Evolutionary conservation across 2,113 vertebrate species (phyloP).

Genomic region (Nestor notabilis): DNA sequence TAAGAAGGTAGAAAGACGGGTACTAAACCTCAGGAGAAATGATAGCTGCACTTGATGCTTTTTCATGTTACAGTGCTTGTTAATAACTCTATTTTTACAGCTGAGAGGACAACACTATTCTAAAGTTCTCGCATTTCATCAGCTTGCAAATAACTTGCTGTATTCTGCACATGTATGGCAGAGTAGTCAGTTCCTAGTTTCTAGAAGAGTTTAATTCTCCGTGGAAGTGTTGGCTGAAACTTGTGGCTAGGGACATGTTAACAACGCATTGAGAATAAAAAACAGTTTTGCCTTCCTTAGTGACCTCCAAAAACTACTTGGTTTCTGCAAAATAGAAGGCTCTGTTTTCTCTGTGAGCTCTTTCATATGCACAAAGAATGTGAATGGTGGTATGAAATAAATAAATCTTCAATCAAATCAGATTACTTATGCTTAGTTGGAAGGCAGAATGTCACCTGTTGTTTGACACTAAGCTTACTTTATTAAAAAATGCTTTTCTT

Average conservation of each 20-base stretch:
- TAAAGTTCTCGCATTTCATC: not conserved
- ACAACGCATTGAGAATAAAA: not conserved
- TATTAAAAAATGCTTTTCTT: not conserved
- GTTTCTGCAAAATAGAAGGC: not conserved
- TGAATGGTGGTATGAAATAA: not conserved
- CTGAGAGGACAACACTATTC: not conserved
- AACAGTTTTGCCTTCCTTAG: not conserved
- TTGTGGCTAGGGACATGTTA: not conserved
- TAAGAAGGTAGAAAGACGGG: not conserved
- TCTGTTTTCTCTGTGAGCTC: not conserved
- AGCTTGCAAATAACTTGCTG: not conserved
- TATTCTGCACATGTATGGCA: not conserved
- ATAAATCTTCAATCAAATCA: not conserved
- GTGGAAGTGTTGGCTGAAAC: not conserved
- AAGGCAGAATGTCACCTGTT: not conserved
- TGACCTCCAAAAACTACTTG: not conserved
- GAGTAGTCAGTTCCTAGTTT: not conserved
- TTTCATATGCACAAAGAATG: not conserved
- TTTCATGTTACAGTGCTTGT: not conserved
- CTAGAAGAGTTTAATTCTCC: conserved; percentile 2
- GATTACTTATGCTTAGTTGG: not conserved
- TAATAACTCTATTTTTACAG: not conserved
- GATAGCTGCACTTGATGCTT: not conserved
- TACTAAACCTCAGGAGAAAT: not conserved
- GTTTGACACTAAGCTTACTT: not conserved